These are phyloP conservation scores for Cabera pusaria DNA, from an alignment of 2,888 invertebrate genomes.

Conservation along the genomic window DNA sequence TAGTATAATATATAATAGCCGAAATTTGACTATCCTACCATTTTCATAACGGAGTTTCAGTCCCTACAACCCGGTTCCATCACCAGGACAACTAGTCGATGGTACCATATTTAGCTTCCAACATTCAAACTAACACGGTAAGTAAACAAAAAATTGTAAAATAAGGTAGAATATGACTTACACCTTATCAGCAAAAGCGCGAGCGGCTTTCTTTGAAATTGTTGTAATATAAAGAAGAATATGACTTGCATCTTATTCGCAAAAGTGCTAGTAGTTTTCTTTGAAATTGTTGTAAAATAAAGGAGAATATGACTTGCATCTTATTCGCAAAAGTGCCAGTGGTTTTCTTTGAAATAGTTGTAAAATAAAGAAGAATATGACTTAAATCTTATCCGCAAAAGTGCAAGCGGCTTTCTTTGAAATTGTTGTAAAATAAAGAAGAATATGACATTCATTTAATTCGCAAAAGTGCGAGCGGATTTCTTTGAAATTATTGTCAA, in stretches of 20 bases:
- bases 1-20: too few relatives aligned
- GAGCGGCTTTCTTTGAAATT: too few relatives aligned
- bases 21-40: too few relatives aligned
- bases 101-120: too few relatives aligned
- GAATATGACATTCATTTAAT: conserved; percentile 73
- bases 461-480: conserved; percentile 65
- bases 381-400: conserved; percentile 80
- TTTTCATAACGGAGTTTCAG: too few relatives aligned
- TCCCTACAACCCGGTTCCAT: too few relatives aligned
- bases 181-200: too few relatives aligned
- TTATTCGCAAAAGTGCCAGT: conserved; percentile 66
- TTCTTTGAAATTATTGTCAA: conserved; percentile 82
- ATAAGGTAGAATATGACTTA: too few relatives aligned
- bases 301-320: conserved; percentile 67
- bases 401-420: conserved; percentile 70
- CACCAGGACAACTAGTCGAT: too few relatives aligned
- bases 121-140: too few relatives aligned
- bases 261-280: conserved; percentile 62
- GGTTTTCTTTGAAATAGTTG: conserved; percentile 79
- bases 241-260: conserved; percentile 77
- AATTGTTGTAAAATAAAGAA: conserved; percentile 76
- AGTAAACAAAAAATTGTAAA: too few relatives aligned
- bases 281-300: conserved; percentile 77
- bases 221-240: neutral
- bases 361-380: conserved; percentile 40